Evolutionary conservation across 2,113 vertebrate genomes (phyloP), one percentile per base, ranked within the genome.

Genomic region (Mormyrus iriodes): DNA sequence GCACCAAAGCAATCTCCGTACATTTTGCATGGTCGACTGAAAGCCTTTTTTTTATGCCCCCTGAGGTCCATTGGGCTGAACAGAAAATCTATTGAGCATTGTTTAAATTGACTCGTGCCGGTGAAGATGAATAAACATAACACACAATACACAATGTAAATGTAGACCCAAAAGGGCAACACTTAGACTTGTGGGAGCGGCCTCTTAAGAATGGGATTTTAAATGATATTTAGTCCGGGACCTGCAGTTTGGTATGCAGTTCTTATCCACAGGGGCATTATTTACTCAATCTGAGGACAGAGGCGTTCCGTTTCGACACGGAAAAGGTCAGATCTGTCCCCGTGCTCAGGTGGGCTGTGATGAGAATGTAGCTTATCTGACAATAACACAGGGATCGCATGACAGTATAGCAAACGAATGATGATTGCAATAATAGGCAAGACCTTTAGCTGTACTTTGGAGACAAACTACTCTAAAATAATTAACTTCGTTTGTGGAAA

Each of bases 1-100:
- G 89, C 7, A 84, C 90, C 88, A 89, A 91, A 92, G 86, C 90
- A 88, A 88, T 92, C 93, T 89, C 91, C 53, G 69, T 4, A 91
- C 89, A 92, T 91, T 88, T 88, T 84, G 73, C 85, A 88, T 92
- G 90, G 92, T 89, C 46, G 65, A 83, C 85, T 53, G 83, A 90
- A 90, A 91, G 86, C 90, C 61, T 79, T 84, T 88, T 91, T 90
- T 55, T 42, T 87, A 53, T 24, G 21, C 86, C 86, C 24, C 51
- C 35, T 83, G 73, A 89, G 88, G 52, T 49, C 44, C 85, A 44
- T 49, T 5, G n/a, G 55, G 49, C 46, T 52, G 31, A 53, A 53
- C 65, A 53, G 44, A 65, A 76, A 86, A 52, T 86, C 84, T 31
- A 89, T 89, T 58, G 79, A 61, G 88, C 88, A 58, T 84, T 85